Base-by-base conservation (phyloP, 2,797 vertebrate genomes). In the Coluber constrictor region DNA sequence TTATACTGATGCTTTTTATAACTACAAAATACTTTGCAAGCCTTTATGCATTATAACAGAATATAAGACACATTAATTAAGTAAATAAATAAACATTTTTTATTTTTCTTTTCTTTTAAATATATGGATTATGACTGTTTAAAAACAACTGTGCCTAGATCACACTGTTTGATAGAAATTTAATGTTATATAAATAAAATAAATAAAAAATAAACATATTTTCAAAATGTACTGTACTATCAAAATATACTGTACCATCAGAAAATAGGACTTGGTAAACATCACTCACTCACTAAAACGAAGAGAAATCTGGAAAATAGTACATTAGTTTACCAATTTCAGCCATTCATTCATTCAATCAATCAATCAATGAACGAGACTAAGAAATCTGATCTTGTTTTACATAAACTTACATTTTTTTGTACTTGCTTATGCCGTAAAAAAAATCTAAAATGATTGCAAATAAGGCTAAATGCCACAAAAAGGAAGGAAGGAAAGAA, bases 391-490 rank as follows among this genome's bases (percentile, higher is more conserved):
- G 56, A 54, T 23, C 18, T 1, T 2, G 9, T n/a, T 54, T 8
- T 0, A 0, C 13, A 43, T 47, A 83, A 83, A 83, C 43, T 43
- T 43, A 43, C 43, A 43, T 79, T 79, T 74, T 79, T 43, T 32
- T 43, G 18, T 43, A 79, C 8, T 79, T 79, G 15, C 8, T 79
- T 79, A 79, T 63, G 57, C 16, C 32, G 5, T 54, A 60, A 15
- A 87, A 55, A 57, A 47, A 29, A n/a, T 29, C 27, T n/a, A 91
- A 86, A 63, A 16, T 23, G 12, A 37, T 61, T 90, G 25, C 15
- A 90, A 47, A 87, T n/a, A 32, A 90, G 60, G 8, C 90, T 94
- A 94, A 92, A 94, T 94, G 90, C 95, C 95, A 2, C 13, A n/a
- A 1, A 4, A 3, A 11, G 1, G 3, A 92, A 94, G 29, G 2